phyloP scores from a whole-genome alignment of 2,113 vertebrate genomes.

The Pangasianodon hypophthalmus region DNA sequence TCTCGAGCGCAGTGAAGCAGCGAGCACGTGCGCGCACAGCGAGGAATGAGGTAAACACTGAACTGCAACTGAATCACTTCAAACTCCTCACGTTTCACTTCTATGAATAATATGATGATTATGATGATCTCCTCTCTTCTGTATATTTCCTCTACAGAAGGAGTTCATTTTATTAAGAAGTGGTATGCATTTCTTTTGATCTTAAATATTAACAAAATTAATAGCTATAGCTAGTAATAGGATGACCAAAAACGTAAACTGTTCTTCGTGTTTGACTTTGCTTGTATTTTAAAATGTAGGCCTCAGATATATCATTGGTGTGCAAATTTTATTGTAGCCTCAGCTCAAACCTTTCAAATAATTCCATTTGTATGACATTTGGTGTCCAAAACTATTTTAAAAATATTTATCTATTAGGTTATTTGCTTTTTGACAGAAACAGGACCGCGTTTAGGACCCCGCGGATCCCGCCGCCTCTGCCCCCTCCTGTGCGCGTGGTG shows the following conservation, averaged over 20 bases:
- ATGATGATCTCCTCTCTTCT: background rate
- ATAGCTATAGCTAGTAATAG: background rate
- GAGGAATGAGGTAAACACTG: background rate
- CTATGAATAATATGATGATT: background rate
- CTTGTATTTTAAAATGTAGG: background rate
- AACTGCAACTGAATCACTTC: background rate
- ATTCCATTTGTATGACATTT: background rate
- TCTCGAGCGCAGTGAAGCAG: background rate
- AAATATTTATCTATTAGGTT: too few species aligned
- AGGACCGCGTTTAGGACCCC: conserved; percentile 57
- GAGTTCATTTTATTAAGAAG: background rate
- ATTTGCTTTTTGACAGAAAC: conserved; percentile 7
- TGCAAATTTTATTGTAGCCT: background rate
- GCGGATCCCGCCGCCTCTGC: conserved; percentile 58
- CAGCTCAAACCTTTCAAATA: background rate
- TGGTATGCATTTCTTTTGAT: background rate
- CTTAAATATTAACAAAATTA: background rate
- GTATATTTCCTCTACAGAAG: background rate
- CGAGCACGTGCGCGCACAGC: background rate
- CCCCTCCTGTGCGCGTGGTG: conserved; percentile 55
- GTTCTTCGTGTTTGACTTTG: background rate
- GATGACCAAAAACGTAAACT: background rate
- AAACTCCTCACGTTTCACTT: background rate
- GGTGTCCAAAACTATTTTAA: background rate
- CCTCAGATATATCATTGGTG: too few species aligned